Evolutionary conservation across 2,888 invertebrate genomes (phyloP).

Genomic region (Stegana nigrithorax): DNA sequence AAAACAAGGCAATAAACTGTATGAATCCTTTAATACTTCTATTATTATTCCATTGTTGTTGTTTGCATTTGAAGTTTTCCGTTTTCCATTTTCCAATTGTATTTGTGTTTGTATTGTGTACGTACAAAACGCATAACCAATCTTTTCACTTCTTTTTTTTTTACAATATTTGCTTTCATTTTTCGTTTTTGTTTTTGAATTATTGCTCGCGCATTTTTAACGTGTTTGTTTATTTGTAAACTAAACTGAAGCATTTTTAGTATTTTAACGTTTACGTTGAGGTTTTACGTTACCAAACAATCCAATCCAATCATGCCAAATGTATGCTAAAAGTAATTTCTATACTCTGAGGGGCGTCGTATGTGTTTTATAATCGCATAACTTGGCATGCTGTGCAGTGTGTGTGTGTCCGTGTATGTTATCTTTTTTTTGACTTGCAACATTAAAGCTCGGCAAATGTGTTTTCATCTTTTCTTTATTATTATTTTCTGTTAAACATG

Average conservation of each 20-base stretch:
- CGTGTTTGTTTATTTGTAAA: constrained; percentile 12
- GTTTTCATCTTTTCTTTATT: background rate
- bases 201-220: constrained; percentile 2
- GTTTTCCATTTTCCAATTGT: constrained; percentile 24
- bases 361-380: background rate
- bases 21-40: constrained; percentile 9
- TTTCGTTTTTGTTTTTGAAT: constrained; percentile 24
- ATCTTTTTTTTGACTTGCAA: no score
- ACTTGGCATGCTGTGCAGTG: constrained; percentile 2
- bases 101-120: background rate
- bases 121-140: constrained; percentile 16
- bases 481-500: no score
- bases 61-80: constrained; percentile 23
- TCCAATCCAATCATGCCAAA: background rate
- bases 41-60: constrained; percentile 15
- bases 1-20: constrained; percentile 3
- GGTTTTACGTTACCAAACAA: background rate
- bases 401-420: constrained; percentile 1
- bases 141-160: constrained; percentile 22
- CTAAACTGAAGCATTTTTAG: background rate
- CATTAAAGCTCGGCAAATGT: no score
- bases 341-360: background rate
- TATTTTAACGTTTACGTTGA: background rate
- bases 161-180: constrained; percentile 13
- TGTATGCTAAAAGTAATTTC: background rate